phyloP scores from a whole-genome alignment of 2,888 invertebrate species.

The Biston stratarius region DNA sequence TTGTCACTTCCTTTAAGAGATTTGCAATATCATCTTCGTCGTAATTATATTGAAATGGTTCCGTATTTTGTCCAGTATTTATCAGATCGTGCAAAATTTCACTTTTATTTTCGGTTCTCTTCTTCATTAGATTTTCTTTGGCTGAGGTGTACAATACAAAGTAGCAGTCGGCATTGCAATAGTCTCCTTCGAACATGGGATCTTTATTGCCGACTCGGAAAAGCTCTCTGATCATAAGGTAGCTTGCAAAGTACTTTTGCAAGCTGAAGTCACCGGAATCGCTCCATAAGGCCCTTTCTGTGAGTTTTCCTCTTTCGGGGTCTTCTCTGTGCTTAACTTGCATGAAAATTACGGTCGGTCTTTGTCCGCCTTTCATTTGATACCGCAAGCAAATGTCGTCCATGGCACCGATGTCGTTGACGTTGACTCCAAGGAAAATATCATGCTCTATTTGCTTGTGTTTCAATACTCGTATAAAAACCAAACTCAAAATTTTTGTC shows the following conservation, averaged over 20 bases:
- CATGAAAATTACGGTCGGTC: constrained; percentile 49
- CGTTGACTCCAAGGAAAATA: constrained; percentile 54
- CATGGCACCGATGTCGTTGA: constrained; percentile 56
- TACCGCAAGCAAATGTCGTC: constrained; percentile 57
- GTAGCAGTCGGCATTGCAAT: constrained; percentile 48
- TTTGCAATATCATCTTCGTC: constrained; percentile 41
- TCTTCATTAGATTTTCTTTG: constrained; percentile 34
- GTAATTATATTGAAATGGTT: constrained; percentile 52
- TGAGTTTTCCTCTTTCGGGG: constrained; percentile 49
- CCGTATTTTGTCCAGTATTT: constrained; percentile 41
- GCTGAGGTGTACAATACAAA: constrained; percentile 56
- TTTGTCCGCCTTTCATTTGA: constrained; percentile 36
- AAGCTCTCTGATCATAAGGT: constrained; percentile 51
- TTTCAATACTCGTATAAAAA: constrained; percentile 51
- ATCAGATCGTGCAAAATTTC: constrained; percentile 49
- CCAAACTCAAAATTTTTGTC: constrained; percentile 53
- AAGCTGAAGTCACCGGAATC: constrained; percentile 49
- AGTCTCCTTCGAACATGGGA: constrained; percentile 52
- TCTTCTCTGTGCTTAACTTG: constrained; percentile 58
- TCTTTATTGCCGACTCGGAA: constrained; percentile 46
- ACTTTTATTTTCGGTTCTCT: constrained; percentile 22
- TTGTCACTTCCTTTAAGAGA: constrained; percentile 46
- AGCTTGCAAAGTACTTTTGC: constrained; percentile 56
- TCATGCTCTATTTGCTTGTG: constrained; percentile 46
- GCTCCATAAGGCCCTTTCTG: constrained; percentile 48